phyloP scores from a whole-genome alignment of 2,113 vertebrate genomes.

The Aythya baeri region DNA sequence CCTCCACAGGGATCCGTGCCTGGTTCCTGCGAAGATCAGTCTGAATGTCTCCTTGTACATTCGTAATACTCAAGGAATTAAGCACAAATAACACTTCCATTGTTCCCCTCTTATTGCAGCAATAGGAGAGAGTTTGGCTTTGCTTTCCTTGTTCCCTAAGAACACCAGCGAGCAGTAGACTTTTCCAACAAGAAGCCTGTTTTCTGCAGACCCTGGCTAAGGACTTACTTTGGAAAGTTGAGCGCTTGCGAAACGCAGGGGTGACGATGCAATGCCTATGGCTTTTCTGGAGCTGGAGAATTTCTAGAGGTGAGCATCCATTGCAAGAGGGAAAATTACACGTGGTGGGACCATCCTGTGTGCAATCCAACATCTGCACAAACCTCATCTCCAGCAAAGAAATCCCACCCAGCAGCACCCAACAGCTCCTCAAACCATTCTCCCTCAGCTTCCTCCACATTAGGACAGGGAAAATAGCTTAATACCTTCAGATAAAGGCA shows the following conservation, averaged over 20 bases:
- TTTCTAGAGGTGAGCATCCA: constrained; percentile 21
- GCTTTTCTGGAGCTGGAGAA: constrained; percentile 4
- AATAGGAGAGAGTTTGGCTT: constrained; percentile 1
- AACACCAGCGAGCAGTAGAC: neutral
- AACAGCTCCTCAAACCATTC: neutral
- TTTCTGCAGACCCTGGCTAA: constrained; percentile 15
- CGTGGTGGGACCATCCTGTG: neutral
- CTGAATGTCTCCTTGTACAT: neutral
- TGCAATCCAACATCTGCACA: neutral
- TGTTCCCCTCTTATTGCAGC: neutral
- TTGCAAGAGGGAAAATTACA: neutral
- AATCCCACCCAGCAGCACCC: neutral
- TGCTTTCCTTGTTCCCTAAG: neutral
- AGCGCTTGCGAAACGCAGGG: neutral
- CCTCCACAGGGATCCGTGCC: neutral
- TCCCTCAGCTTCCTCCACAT: no score
- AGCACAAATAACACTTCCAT: constrained; percentile 13
- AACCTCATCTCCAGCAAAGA: neutral
- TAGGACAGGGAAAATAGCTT: neutral
- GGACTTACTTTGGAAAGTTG: constrained; percentile 29
- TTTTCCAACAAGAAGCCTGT: neutral
- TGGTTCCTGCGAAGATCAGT: neutral
- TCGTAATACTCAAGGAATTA: neutral
- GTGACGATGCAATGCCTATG: neutral
- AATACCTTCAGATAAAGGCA: neutral